Evolutionary conservation across 1,140 invertebrate species (phyloP), one percentile per base, ranked within the genome.

Genomic region (Phocides pigmalion): DNA sequence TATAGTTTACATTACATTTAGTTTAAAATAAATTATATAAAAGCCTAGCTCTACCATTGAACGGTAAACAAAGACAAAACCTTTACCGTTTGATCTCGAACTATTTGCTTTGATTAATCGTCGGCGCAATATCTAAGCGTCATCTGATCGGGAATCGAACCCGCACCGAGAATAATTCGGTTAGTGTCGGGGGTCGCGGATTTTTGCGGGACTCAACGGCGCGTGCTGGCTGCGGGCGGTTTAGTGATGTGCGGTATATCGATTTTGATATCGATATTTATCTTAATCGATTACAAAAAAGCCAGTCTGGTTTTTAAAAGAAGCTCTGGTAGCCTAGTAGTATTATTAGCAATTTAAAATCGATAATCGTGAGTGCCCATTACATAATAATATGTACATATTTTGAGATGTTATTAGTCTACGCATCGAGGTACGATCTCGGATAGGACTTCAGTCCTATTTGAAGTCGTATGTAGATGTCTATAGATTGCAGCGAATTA

Each of bases 141-240:
- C 70, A 76, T 73, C 68, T 68, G 61, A 63, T 35, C 74, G 69
- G 66, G 74, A 75, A 76, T 79, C 70, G 68, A 74, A 76, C 64
- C 54, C 19, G 73, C 66, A 79, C 75, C 79, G 86, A 79, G 84
- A 88, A 88, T 86, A 86, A 87, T 88, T 86, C 78, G 85, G 82
- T 86, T 83, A 83, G 82, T 83, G 84, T 84, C 81, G 79, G 71
- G 79, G 85, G 84, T 89, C 84, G 79, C 70, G 74, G 76, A 78
- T 89, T 87, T 87, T 90, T 90, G 86, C 76, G 74, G 68, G 69
- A 81, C 72, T 77, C 76, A 82, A 79, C 79, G 72, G 79, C 83
- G 86, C 87, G 87, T 90, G 87, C 82, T 87, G 62, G 87, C 87
- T 80, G 66, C 64, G 53, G 86, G 87, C 84, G 61, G 16, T 15